Base-by-base conservation (phyloP, 2,888 invertebrate genomes). In the Trissolcus japonicus region DNA sequence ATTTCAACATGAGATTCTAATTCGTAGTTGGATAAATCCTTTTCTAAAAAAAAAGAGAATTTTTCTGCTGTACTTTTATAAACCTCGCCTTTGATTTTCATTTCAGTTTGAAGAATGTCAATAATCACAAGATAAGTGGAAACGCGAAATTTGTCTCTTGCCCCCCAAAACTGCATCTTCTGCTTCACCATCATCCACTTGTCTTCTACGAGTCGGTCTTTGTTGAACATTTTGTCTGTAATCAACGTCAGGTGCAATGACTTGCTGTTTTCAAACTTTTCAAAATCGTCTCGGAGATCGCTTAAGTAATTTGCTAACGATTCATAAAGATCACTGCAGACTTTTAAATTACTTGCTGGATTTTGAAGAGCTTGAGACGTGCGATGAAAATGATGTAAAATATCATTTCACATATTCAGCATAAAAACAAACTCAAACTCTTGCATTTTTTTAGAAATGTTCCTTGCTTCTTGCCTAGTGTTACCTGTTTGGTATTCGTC, bases 301-400 rank as follows among this genome's bases (percentile, higher is more conserved):
- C 3, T 1, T 3, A 41, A 41, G 13, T 41, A 41, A 41, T 13
- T 41, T 41, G 41, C 13, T n/a, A 41, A n/a, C 3, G 41, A 41
- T n/a, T 48, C 14, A 25, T 11, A 54, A 54, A n/a, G 14, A 9
- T 54, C 29, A 29, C n/a, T 9, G 25, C 55, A 46, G 25, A 19
- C 29, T 21, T 21, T 46, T 46, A 53, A 46, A 56, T 25, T 41
- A 21, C 43, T 7, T 57, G 48, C 57, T 14, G 13, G 4, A 48
- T 19, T 57, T 46, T 66, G 50, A 43, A 66, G 48, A 57, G 56
- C 40, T 13, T 59, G 6, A 51, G 6, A 11, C 2, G 25, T 46
- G 9, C 11, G 6, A 13, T 60, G 50, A 17, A 68, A 68, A 21
- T 46, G 1, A 13, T 66, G 13, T 14, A 67, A 57, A 40, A 67